Evolutionary conservation across 2,797 vertebrate genomes (phyloP), one percentile per base, ranked within the genome.

Genomic region (Chaetodon trifasciatus): DNA sequence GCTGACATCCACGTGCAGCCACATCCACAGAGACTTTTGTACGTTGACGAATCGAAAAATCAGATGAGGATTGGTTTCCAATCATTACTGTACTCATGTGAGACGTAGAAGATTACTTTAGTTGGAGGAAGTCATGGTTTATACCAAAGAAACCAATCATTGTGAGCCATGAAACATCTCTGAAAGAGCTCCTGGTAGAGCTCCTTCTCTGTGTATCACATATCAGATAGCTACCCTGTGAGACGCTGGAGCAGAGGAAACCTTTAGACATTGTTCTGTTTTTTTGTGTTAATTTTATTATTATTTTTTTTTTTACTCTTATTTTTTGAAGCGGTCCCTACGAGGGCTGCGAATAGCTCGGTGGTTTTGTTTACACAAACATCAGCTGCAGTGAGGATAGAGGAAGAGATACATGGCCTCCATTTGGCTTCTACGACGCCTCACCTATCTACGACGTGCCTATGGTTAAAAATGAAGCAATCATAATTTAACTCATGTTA

Each of bases 371-470:
- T 96, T 95, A 94, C 95, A 93, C 76, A 65, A 72, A 81, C 89
- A 87, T 92, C 84, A 84, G 88, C 89, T 89, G 87, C 88, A 78
- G 77, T 44, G 74, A 88, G 83, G 76, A 85, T 63, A 75, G 66
- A 72, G 74, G 70, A 79, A 72, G 82, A 87, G 81, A 85, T 72
- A 49, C 79, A 87, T 58, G 86, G 86, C 89, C 90, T 88, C 88
- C 80, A 58, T 90, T 66, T 78, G 87, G 87, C 88, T 87, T 89
- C 71, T 69, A 70, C 75, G 65, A 90, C 84, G 88, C 93, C 93
- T 96, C 94, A 91, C 92, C 80, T 86, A 93, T 93, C 91, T 94
- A 95, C 93, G 39, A 96, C 78, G 96, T 96, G 96, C 95, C 96
- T 96, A 96, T 62, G 91, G 92, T 95, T 93, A 86, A 91, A 91